Evolutionary conservation across 2,888 invertebrate species (phyloP), one percentile per base, ranked within the genome.

Genomic region (Drosophila meridiana): DNA sequence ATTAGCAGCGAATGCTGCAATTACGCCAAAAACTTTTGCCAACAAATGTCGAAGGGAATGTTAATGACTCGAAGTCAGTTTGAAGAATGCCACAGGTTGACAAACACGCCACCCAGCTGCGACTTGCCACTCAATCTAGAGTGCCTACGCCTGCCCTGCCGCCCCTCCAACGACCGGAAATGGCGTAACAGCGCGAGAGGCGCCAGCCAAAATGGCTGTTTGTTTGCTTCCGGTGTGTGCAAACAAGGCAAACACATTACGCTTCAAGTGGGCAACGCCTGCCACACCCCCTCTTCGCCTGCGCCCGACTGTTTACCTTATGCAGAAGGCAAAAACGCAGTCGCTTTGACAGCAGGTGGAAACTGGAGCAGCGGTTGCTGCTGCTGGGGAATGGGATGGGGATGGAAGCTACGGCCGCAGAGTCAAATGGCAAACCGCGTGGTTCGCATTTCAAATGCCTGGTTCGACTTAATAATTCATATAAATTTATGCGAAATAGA

Each of bases 401-500:
- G 4, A 6, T 11, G 6, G 11, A 14, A 2, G 7, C n/a, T 0
- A 3, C 26, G 9, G 47, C 65, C 69, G 30, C 68, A 71, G 71
- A 75, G 69, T 77, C 80, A 83, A 88, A 83, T 68, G 70, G 64
- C 52, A 70, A 73, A 63, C 73, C 80, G 73, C 73, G 47, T 64
- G n/a, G 61, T 52, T n/a, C 60, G 60, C 71, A 78, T 66, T 70
- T 48, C 53, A 61, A 82, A 80, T 80, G 70, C 75, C 80, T 80
- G 73, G 69, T 65, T 90, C 87, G 71, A 69, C 73, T 83, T 88
- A 86, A 85, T 88, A 88, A 83, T 85, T 85, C 87, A 86, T 83
- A 74, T 80, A 85, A 86, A 90, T 88, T 50, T 88, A 76, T 88
- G 73, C 72, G 80, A 82, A 85, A 90, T 88, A 86, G 80, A 80